phyloP scores from a whole-genome alignment of 2,113 vertebrate genomes.

The Pelobates fuscus region DNA sequence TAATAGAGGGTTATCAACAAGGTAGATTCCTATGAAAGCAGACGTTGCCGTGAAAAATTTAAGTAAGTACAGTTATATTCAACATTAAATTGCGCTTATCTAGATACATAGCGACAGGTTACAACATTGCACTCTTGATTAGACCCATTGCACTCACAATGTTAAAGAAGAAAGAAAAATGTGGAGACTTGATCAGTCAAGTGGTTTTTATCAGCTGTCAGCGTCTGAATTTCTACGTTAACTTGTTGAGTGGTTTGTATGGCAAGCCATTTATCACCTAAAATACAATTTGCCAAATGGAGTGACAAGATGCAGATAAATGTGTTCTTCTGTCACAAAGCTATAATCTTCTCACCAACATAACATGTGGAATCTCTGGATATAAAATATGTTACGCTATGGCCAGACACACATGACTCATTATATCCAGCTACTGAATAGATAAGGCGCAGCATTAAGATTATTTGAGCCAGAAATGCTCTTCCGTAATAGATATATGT shows the following conservation, averaged over 20 bases:
- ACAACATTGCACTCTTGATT: background rate
- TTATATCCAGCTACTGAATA: background rate
- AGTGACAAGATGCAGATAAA: background rate
- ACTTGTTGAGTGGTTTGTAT: background rate
- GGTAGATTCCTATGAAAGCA: no score
- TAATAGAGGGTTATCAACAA: no score
- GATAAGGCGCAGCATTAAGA: no score
- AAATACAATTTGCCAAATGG: background rate
- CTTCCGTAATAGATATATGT: no score
- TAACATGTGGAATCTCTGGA: background rate
- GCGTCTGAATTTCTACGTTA: background rate
- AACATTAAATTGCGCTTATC: no score
- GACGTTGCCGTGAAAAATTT: no score
- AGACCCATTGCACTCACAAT: background rate
- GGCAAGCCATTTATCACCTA: background rate
- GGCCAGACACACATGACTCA: background rate
- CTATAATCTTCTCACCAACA: background rate
- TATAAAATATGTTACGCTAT: background rate
- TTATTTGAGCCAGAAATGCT: no score
- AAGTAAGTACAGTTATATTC: no score
- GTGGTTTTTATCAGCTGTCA: background rate
- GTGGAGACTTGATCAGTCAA: background rate
- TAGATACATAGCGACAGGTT: no score
- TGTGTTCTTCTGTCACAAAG: background rate
- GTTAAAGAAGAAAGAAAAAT: background rate